Evolutionary conservation across 2,888 invertebrate genomes (phyloP), one percentile per base, ranked within the genome.

Genomic region (Oscheius onirici): DNA sequence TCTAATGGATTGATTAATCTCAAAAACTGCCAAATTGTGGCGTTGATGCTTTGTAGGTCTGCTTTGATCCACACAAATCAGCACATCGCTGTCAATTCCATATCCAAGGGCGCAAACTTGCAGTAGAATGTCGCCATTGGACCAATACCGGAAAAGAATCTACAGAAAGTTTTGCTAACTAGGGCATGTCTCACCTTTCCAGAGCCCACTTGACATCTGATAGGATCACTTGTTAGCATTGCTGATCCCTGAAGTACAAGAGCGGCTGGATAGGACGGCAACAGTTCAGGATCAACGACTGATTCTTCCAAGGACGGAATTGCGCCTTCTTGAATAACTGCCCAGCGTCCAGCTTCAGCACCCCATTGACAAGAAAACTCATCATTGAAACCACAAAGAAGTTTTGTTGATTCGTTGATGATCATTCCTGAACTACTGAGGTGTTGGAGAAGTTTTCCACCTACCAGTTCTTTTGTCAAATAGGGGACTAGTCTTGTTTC

Each of bases 351-450:
- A 3, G 83, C 83, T 73, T 84, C 84, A 0, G 83, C 80, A 13
- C 86, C 86, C 86, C 86, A 86, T 70, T 80, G 80, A 58, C 86
- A 86, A 2, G 83, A 76, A 68, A 85, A 86, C 49, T 84, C 84
- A 28, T 77, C 74, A 26, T 80, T 82, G 71, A 86, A 86, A 66
- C 84, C 85, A 58, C 86, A 86, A 1, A 86, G 72, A 44, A 86
- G 72, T 67, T 85, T 81, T 17, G 78, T 70, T 1, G 84, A 79
- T 52, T 86, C 81, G 17, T 71, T 70, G 34, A 85, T 78, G 15
- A 83, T 71, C 63, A 76, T 76, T n/a, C 81, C 77, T 61, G 65
- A 51, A 51, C 17, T 17, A 2, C 49, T 10, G 17, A 1, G n/a
- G 28, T 20, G 3, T 34, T 40, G 20, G 15, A 8, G 10, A 2